These are phyloP conservation scores for Simalia tracyae DNA, from an alignment of 2,797 vertebrate species.

Conservation along the genomic window DNA sequence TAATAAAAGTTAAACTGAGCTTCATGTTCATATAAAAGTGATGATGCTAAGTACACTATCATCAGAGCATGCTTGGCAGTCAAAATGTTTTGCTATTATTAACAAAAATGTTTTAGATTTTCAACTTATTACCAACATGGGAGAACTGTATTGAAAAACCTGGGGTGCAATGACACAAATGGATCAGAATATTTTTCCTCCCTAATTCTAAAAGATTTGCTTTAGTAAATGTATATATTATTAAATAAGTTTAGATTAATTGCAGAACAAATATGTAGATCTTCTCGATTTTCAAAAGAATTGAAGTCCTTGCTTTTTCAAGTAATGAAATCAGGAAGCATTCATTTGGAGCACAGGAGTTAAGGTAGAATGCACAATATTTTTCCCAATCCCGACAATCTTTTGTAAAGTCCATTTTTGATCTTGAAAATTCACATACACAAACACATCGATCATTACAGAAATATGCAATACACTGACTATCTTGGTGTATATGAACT, in stretches of 20 bases:
- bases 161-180: not conserved
- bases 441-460: not conserved
- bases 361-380: not conserved
- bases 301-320: not conserved
- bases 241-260: conserved; percentile 1
- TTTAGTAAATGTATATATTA: not conserved
- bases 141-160: not conserved
- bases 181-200: not conserved
- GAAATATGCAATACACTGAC: not conserved
- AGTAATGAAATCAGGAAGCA: not conserved
- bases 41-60: not conserved
- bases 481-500: not conserved
- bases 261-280: not conserved
- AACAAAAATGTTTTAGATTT: not conserved
- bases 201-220: not conserved
- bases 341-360: not conserved
- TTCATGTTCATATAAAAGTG: not conserved
- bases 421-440: not conserved
- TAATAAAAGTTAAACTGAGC: not conserved
- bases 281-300: conserved; percentile 24
- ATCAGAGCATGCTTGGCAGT: not conserved
- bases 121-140: not conserved
- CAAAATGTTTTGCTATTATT: not conserved
- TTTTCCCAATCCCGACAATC: not conserved
- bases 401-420: not conserved